phyloP scores from a whole-genome alignment of 53 echinoderm and acorn worm species.

The Actinopyga echinites region DNA sequence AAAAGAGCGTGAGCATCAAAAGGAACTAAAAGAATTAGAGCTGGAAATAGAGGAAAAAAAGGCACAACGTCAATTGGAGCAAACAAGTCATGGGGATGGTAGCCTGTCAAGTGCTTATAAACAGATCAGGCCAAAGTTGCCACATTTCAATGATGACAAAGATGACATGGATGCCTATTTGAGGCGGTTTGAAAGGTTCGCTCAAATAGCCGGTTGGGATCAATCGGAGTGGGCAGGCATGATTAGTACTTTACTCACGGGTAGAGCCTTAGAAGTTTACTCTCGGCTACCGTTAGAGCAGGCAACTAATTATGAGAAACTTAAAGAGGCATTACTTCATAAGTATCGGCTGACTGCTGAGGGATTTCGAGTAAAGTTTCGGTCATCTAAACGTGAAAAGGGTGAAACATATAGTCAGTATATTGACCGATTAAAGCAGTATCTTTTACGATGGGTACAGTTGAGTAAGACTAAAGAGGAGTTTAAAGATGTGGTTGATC shows the following conservation, averaged over 20 bases:
- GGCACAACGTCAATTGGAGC: not conserved
- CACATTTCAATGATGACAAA: slow-evolving; percentile 31
- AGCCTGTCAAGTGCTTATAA: not conserved
- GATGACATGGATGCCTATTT: slow-evolving; percentile 51
- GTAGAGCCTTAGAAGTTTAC: slow-evolving; percentile 20
- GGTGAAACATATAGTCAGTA: slow-evolving; percentile 4
- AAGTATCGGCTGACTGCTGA: slow-evolving; percentile 29
- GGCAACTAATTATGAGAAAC: slow-evolving; percentile 16
- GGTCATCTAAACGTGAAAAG: not conserved
- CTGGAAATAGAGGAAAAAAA: slow-evolving; percentile 4
- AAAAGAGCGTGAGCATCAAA: slow-evolving; percentile 39
- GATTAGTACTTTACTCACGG: slow-evolving; percentile 39
- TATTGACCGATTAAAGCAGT: slow-evolving; percentile 6
- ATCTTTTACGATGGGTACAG: slow-evolving; percentile 36
- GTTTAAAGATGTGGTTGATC: slow-evolving; percentile 10
- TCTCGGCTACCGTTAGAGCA: not conserved
- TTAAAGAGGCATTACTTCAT: slow-evolving; percentile 20
- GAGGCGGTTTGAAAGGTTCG: slow-evolving; percentile 47
- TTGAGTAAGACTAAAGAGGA: not conserved
- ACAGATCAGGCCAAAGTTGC: slow-evolving; percentile 36
- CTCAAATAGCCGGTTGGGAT: slow-evolving; percentile 38
- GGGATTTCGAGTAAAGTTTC: slow-evolving; percentile 33
- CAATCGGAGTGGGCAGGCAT: slow-evolving; percentile 27
- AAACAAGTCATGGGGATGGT: not conserved
- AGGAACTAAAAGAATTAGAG: slow-evolving; percentile 38